phyloP scores from a whole-genome alignment of 2,888 invertebrate genomes.

The Chaetogeoica ovagalla region DNA sequence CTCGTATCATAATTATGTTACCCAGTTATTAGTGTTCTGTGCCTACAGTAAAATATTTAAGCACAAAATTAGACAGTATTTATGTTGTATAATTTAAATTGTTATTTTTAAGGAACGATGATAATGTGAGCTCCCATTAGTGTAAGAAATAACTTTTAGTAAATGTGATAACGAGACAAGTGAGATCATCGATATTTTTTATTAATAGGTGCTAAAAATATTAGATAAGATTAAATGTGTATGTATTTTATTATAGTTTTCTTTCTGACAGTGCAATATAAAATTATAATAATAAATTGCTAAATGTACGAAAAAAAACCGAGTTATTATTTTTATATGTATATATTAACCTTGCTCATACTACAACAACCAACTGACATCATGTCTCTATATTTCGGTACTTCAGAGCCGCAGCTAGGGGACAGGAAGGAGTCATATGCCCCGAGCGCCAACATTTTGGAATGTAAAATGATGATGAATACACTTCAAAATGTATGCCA shows the following conservation, averaged over 20 bases:
- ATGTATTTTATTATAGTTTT: slow-evolving; percentile 43
- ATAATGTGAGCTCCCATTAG: slow-evolving; percentile 25
- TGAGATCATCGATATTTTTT: slow-evolving; percentile 48
- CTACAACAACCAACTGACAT: too few relatives aligned
- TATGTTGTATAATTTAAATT: slow-evolving; percentile 15
- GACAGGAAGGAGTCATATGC: too few relatives aligned
- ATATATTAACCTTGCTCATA: not conserved
- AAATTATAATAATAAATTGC: slow-evolving; percentile 12
- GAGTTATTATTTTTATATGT: slow-evolving; percentile 4
- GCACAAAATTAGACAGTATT: slow-evolving; percentile 22
- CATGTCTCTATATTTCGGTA: too few relatives aligned
- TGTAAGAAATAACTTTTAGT: slow-evolving; percentile 46
- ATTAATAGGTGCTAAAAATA: slow-evolving; percentile 50
- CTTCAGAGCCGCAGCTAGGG: too few relatives aligned
- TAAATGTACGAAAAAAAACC: slow-evolving; percentile 19
- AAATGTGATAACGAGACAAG: slow-evolving; percentile 50
- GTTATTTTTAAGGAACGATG: slow-evolving; percentile 10
- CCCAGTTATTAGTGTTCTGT: slow-evolving; percentile 19
- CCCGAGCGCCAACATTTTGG: too few relatives aligned
- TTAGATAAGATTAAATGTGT: slow-evolving; percentile 30
- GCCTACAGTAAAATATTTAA: not conserved
- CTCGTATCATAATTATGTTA: slow-evolving; percentile 26
- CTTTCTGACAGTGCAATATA: slow-evolving; percentile 47
- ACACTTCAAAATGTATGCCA: too few relatives aligned
- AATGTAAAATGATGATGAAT: too few relatives aligned